Evolutionary conservation across 2,113 vertebrate species (phyloP).

Genomic region (Cacatua alba): DNA sequence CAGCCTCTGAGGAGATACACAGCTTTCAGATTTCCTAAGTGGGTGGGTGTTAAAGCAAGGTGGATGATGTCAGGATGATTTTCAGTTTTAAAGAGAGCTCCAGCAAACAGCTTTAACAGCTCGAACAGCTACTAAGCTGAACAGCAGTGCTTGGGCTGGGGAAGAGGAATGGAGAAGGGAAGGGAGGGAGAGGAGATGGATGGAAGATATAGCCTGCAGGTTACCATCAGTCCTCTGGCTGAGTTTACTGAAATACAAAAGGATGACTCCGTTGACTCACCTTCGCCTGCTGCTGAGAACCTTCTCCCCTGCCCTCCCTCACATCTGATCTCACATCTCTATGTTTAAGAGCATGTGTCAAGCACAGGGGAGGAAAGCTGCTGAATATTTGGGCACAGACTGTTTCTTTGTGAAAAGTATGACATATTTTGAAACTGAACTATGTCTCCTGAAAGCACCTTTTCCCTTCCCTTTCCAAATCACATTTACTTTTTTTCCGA

Average conservation of each 20-base stretch:
- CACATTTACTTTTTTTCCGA: not conserved
- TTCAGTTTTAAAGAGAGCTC: constrained; percentile 13
- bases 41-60: constrained; percentile 38
- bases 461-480: not conserved
- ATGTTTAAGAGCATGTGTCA: not conserved
- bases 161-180: not conserved
- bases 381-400: not conserved
- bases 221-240: not conserved
- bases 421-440: constrained; percentile 7
- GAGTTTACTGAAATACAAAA: constrained; percentile 35
- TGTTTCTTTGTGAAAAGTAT: not conserved
- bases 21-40: constrained; percentile 47
- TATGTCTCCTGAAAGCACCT: not conserved
- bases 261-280: not conserved
- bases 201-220: not conserved
- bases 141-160: not conserved
- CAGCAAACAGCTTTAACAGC: not conserved
- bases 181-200: not conserved
- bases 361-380: not conserved
- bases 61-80: constrained; percentile 28
- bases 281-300: not conserved
- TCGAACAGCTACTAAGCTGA: not conserved
- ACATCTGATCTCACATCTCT: not conserved
- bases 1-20: constrained; percentile 1
- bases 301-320: not conserved